Conservation (phyloP, 2,888 invertebrate genomes). For the Caenorhabditis wallacei region DNA sequence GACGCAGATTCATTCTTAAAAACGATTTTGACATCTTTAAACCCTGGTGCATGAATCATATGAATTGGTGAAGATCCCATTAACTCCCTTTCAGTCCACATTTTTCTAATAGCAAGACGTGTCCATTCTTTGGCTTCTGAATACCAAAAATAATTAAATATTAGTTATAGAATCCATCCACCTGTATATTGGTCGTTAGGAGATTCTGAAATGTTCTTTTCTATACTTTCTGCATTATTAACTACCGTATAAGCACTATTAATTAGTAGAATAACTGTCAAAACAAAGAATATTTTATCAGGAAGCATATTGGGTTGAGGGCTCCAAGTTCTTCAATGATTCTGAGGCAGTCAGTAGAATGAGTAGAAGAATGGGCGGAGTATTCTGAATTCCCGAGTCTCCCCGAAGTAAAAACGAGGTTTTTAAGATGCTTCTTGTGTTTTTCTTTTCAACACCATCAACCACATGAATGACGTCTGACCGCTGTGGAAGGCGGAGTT, state of each 20-base stretch:
- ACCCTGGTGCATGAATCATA: constrained; percentile 19
- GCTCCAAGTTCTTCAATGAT: neutral
- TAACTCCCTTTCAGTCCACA: constrained; percentile 66
- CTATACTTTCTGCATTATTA: neutral
- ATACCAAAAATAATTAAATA: neutral
- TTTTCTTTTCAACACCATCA: no score
- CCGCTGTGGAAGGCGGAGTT: constrained; percentile 22
- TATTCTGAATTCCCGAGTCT: no score
- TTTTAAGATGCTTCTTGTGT: no score
- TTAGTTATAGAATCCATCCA: neutral
- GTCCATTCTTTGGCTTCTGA: constrained; percentile 69
- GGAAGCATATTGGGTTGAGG: constrained; percentile 22
- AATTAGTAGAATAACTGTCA: neutral
- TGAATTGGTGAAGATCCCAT: constrained; percentile 67
- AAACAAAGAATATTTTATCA: constrained; percentile 21
- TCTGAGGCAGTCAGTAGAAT: no score
- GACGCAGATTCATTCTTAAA: constrained; percentile 72
- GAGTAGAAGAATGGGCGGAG: no score
- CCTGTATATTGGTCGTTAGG: constrained; percentile 44
- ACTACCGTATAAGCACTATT: constrained; percentile 3
- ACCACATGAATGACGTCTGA: no score
- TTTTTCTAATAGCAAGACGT: constrained; percentile 48
- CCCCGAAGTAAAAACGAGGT: no score
- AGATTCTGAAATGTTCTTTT: neutral
- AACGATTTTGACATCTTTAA: constrained; percentile 30